A percentile compares a stretch with the other conserved stretches of the same genome.
Evolutionary conservation across 2,888 invertebrate genomes (phyloP).

Genomic region (Stratiomys singularior): DNA sequence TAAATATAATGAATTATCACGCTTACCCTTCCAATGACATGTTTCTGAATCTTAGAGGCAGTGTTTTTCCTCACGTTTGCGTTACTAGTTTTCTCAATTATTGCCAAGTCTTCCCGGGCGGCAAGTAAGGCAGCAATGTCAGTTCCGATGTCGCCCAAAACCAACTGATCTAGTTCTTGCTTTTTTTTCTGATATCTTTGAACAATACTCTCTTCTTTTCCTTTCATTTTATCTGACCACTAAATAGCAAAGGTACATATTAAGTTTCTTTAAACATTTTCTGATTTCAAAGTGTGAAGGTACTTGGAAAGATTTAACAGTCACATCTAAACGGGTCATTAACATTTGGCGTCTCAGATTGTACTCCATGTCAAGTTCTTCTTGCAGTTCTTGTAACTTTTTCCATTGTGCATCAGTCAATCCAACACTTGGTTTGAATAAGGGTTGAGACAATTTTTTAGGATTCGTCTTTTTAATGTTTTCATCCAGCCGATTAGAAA

Average conservation of each 20-base stretch:
- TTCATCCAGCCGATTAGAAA: slow-evolving; percentile 76
- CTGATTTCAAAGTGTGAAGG: too few relatives aligned
- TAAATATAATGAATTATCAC: background rate
- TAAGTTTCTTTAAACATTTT: background rate
- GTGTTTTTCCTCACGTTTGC: slow-evolving; percentile 88
- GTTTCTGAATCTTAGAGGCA: slow-evolving; percentile 83
- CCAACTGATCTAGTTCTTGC: slow-evolving; percentile 65
- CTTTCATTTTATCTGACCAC: slow-evolving; percentile 86
- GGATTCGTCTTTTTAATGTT: slow-evolving; percentile 69
- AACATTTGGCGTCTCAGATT: slow-evolving; percentile 85
- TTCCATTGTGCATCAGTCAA: slow-evolving; percentile 87
- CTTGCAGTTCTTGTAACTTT: slow-evolving; percentile 74
- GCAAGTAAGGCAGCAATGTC: slow-evolving; percentile 83
- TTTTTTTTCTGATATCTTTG: slow-evolving; percentile 70
- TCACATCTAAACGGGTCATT: slow-evolving; percentile 92
- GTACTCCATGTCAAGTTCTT: slow-evolving; percentile 84
- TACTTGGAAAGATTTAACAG: slow-evolving; percentile 95
- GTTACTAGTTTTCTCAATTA: slow-evolving; percentile 93
- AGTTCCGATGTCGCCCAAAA: slow-evolving; percentile 54
- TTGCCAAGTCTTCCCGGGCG: slow-evolving; percentile 83
- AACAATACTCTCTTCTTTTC: slow-evolving; percentile 77
- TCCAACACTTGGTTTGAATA: slow-evolving; percentile 74
- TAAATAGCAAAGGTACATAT: too few relatives aligned
- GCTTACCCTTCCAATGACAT: slow-evolving; percentile 83
- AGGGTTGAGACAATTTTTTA: slow-evolving; percentile 77